Evolutionary conservation across 2,888 invertebrate genomes (phyloP), one percentile per base, ranked within the genome.

Genomic region (Physocephala rufipes): DNA sequence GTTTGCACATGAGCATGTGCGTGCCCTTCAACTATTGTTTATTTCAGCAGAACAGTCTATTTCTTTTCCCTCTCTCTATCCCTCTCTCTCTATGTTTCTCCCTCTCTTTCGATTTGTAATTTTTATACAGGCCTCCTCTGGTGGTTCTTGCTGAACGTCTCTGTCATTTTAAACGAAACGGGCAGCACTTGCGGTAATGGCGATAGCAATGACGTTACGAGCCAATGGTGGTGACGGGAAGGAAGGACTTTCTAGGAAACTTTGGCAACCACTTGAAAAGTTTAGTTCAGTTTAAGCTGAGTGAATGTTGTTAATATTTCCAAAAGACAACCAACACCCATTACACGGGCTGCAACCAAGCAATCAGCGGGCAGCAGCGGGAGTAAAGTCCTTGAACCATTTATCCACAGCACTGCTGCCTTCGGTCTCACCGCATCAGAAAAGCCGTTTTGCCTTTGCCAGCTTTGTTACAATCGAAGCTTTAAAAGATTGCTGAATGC

Each of bases 211-310:
- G 53, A 21, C n/a, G n/a, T n/a, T n/a, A n/a, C n/a, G n/a, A n/a
- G n/a, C n/a, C 12, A 21, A 12, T 21, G 53, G 2, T 24, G 53
- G 12, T 21, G 19, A 21, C n/a, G 53, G 19, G 21, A 21, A 19
- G 21, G 19, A 19, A 53, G n/a, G 5, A 24, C 28, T 21, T 43
- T 21, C 15, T 49, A 55, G 19, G 26, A 67, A 71, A 67, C 67
- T 71, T 71, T 70, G 66, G 66, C 51, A 71, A 71, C 71, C 71
- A 71, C 71, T 71, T 71, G 71, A 71, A 70, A 71, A 71, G 71
- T 71, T n/a, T 71, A 71, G 61, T 61, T 62, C 66, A 71, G 71
- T 67, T 71, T 71, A 71, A 71, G 71, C 67, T 67, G 71, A 66
- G 67, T 70, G 53, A 66, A 71, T 67, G 66, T 67, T 71, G 66